phyloP scores from a whole-genome alignment of 1,140 invertebrate species.

The Drosophila littoralis region DNA sequence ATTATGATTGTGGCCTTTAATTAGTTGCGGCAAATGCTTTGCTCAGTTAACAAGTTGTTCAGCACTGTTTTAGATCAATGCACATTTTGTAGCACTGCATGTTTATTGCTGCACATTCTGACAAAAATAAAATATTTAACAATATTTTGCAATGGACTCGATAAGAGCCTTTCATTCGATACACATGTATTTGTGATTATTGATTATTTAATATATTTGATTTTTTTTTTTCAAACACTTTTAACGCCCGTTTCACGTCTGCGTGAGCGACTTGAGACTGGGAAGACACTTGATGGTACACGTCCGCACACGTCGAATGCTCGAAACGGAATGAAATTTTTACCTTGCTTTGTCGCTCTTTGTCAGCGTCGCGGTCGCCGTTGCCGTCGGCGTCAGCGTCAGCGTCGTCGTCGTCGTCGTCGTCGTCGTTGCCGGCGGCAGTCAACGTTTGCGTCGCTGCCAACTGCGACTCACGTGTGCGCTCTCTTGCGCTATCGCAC shows the following conservation, averaged over 20 bases:
- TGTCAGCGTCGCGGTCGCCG: constrained; percentile 14
- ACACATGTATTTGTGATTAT: neutral
- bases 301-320: constrained; percentile 71
- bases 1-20: constrained; percentile 8
- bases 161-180: neutral
- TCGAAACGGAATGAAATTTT: constrained; percentile 75
- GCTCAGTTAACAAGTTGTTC: constrained; percentile 21
- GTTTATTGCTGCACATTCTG: constrained; percentile 39
- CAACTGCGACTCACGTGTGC: constrained; percentile 35
- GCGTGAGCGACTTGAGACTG: constrained; percentile 1
- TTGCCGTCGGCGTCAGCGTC: constrained; percentile 16
- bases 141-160: constrained; percentile 10
- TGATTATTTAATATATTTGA: neutral
- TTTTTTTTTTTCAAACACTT: constrained; percentile 21
- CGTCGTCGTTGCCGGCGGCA: neutral
- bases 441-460: constrained; percentile 20
- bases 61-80: constrained; percentile 36
- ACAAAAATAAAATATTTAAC: neutral
- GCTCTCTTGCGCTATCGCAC: constrained; percentile 31
- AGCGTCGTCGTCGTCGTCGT: constrained; percentile 7
- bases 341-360: constrained; percentile 58
- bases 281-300: constrained; percentile 33
- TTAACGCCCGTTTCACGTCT: constrained; percentile 24
- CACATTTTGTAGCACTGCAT: constrained; percentile 30
- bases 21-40: constrained; percentile 6